These are phyloP conservation scores for Aegotheles bennettii DNA, from an alignment of 2,113 vertebrate genomes.

Conservation along the genomic window DNA sequence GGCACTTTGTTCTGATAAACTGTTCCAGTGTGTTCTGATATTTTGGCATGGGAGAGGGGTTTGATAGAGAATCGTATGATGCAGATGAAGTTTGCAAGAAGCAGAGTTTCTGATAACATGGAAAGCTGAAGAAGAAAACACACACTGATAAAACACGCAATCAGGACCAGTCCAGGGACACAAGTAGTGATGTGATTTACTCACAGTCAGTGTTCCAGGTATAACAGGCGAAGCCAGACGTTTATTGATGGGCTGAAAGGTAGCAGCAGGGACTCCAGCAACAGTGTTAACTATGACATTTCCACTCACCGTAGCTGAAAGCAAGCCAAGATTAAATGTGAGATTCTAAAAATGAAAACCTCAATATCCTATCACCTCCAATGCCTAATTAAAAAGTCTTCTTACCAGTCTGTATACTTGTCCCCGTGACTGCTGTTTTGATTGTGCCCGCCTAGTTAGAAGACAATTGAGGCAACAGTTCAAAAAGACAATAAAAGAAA, in stretches of 20 bases:
- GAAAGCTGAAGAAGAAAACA: background rate
- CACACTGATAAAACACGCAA: background rate
- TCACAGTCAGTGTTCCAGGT: conserved; percentile 85
- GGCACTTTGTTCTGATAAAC: background rate
- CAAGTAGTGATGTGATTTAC: background rate
- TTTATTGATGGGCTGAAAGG: conserved; percentile 93
- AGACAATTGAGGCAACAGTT: conserved; percentile 33
- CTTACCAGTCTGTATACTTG: conserved; percentile 90
- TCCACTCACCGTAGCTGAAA: conserved; percentile 87
- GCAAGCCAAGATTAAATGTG: background rate
- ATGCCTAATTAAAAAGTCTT: background rate
- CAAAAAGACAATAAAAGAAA: background rate
- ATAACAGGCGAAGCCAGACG: conserved; percentile 88
- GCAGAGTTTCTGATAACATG: background rate
- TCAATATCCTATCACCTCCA: background rate
- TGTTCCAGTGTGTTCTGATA: background rate
- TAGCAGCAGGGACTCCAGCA: conserved; percentile 84
- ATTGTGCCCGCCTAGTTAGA: conserved; percentile 86
- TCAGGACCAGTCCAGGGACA: background rate
- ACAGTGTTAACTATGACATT: conserved; percentile 94
- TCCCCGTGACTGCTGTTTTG: conserved; percentile 86
- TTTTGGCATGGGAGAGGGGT: background rate
- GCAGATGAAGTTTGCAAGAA: background rate
- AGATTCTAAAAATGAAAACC: background rate
- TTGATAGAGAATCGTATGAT: background rate